Base-by-base conservation (phyloP, 1,140 invertebrate species). In the Papilio glaucus region DNA sequence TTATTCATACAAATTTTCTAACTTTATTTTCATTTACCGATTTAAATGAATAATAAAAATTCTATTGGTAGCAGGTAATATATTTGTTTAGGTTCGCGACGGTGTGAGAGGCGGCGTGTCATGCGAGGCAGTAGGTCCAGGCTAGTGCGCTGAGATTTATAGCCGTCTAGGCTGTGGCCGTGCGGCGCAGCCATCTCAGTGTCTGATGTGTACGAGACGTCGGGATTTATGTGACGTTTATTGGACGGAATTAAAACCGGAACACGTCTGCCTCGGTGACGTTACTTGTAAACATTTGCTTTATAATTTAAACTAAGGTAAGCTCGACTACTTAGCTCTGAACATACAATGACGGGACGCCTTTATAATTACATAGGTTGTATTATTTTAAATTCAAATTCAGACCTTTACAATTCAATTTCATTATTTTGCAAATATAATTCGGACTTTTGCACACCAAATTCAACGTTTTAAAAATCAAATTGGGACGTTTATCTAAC, bases 211-310 rank as follows among this genome's bases (percentile, higher is more conserved):
- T 72, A 76, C 76, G 77, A 82, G 78, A 86, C 82, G 80, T 75
- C 74, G 72, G 73, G 80, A 88, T 88, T 88, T 88, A 88, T 85
- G 80, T 79, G 81, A 83, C 84, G 77, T 82, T 81, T 85, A 85
- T 83, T 77, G 74, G 77, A 61, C 49, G 71, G 72, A 81, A 81
- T 81, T 84, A 80, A 78, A 82, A 82, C 68, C 72, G 70, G 70
- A 76, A 67, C 63, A 42, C 41, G 39, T 67, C 38, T 38, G 10
- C 18, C 8, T 21, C 38, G 63, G 39, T 29, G 39, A 29, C 41
- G 18, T 45, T 13, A 18, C 63, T 63, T 39, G 37, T 29, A 61
- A 61, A 37, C 24, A 21, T 24, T 53, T 53, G 21, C 8, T 53
- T 53, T 18, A 24, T 24, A 53, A 12, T 53, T 53, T 24, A 4